Conservation (phyloP, 1,140 invertebrate genomes). For the Trialeurodes vaporariorum region DNA sequence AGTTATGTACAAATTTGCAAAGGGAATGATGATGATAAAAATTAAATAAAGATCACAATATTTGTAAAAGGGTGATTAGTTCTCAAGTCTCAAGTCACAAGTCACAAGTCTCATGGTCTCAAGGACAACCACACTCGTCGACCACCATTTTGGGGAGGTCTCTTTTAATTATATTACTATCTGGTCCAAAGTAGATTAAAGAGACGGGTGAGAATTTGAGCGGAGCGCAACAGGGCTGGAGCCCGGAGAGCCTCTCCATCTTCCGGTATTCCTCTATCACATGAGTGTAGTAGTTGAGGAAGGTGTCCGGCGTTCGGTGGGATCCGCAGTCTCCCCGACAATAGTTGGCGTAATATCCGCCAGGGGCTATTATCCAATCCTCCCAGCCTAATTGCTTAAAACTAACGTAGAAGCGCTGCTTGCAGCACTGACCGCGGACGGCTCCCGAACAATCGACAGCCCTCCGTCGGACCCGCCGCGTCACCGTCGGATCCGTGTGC, state of each 20-base stretch:
- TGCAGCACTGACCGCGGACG: constrained; percentile 70
- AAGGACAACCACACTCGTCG: constrained; percentile 89
- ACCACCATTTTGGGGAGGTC: constrained; percentile 94
- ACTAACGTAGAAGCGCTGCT: constrained; percentile 79
- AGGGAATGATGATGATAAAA: too few species aligned
- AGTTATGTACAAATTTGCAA: too few species aligned
- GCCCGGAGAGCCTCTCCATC: constrained; percentile 55
- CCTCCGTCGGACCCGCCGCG: constrained; percentile 52
- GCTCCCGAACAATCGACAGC: constrained; percentile 69
- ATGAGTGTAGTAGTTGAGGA: constrained; percentile 76
- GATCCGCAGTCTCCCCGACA: constrained; percentile 76
- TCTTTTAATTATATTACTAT: constrained; percentile 82
- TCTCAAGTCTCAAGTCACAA: too few species aligned
- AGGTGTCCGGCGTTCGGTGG: constrained; percentile 66
- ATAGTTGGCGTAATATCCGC: constrained; percentile 83
- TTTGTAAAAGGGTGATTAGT: neutral
- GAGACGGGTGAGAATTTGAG: constrained; percentile 85
- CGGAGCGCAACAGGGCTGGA: constrained; percentile 86
- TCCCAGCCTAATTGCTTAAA: constrained; percentile 87
- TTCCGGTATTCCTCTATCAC: constrained; percentile 79
- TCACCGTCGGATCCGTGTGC: constrained; percentile 51
- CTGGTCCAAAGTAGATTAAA: constrained; percentile 83
- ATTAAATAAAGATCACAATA: neutral
- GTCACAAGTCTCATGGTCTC: too few species aligned
- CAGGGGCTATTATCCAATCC: constrained; percentile 86